Base-by-base conservation (phyloP, 2,888 invertebrate species). In the Notodonta ziczac region DNA sequence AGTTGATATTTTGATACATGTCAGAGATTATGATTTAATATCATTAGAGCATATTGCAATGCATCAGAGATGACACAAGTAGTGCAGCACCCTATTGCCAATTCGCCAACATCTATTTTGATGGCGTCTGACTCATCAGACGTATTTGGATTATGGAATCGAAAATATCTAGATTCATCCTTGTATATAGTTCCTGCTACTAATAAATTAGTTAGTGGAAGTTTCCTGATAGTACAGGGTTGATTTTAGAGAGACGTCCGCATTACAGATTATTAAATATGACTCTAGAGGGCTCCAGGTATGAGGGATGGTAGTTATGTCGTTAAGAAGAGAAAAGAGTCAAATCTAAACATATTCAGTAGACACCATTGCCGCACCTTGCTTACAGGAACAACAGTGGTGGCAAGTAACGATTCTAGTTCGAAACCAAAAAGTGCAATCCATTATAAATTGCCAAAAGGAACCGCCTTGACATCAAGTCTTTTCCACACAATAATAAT, bases 401-500 rank as follows among this genome's bases (percentile, higher is more conserved):
- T 24, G 24, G 24, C 24, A 24, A 24, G 2, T 24, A 24, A 24
- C 24, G 2, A 24, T 24, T 4, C 35, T 3, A 35, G 35, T 35
- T 4, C 35, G 7, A 35, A 35, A 6, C 1, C 7, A 35, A 35
- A 35, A 35, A 0, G 7, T 35, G 35, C 35, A 35, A 1, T 0
- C 6, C 4, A 35, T 35, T 35, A 3, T 35, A 35, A 35, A 35
- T 7, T n/a, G 42, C 0, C 42, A 10, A 42, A 50, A 14, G n/a
- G 13, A 40, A n/a, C 48, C 50, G 54, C 58, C 51, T 51, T 58
- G 57, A 63, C 61, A 61, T 51, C 42, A 57, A 62, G 12, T 62
- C 61, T 50, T 55, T 32, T 16, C 57, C 51, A 72, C 61, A 65
- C 66, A 63, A 59, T 58, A 58, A 65, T 58, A 55, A 60, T 61